Evolutionary conservation across 2,888 invertebrate species (phyloP), one percentile per base, ranked within the genome.

Genomic region (Phortica magna): DNA sequence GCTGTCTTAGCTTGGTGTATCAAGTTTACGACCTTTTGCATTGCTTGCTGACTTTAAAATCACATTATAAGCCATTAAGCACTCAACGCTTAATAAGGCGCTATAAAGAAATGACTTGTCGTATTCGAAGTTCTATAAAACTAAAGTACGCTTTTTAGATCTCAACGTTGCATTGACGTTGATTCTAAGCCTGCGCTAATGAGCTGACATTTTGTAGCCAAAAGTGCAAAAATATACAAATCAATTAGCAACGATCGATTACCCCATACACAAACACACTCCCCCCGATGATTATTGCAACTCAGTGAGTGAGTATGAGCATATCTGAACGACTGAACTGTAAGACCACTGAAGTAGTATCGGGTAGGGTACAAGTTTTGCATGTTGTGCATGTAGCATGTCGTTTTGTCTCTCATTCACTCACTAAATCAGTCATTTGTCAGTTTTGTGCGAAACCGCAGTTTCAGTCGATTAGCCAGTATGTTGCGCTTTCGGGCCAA

Each of bases 361-460:
- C 17, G 68, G 14, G 12, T 19, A 48, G 55, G 71, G 55, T 39
- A 22, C 31, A 48, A 17, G 22, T 22, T 31, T 68, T 42, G 74
- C 78, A 76, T 48, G 48, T 31, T 17, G 55, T 55, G 5, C n/a
- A 65, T 68, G 42, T 17, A n/a, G 68, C 43, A 12, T 48, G 43
- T 68, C 68, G 12, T 17, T 42, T 43, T 12, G 19, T 68, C 19
- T n/a, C 10, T 48, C 68, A 68, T 17, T 68, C 68, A 68, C 68
- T 41, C 42, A 67, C 61, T 22, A 61, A 22, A 39, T 43, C 68
- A 68, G 43, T 43, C 86, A 85, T 84, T 85, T 87, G 88, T 79
- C 88, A 87, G 88, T 85, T 85, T 83, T 87, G 88, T 88, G 85
- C 77, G 88, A 88, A 85, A 79, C 80, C 79, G 80, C 81, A 81